Conservation (phyloP, 2,797 vertebrate species). For the Anisognathus igniventris region DNA sequence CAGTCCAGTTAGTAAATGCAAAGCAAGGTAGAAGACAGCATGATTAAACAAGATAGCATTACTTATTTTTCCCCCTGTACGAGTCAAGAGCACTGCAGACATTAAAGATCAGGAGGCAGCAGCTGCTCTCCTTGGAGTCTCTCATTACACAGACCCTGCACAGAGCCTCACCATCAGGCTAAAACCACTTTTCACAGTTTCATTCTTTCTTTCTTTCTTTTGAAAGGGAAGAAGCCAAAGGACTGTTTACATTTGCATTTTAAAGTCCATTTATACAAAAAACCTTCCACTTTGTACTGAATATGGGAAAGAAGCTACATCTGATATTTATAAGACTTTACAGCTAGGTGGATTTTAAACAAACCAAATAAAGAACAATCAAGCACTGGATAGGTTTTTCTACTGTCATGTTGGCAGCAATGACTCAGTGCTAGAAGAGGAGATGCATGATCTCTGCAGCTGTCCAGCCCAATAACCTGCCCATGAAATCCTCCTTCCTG, state of each 20-base stretch:
- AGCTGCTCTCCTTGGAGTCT: constrained; percentile 41
- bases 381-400: neutral
- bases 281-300: neutral
- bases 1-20: constrained; percentile 36
- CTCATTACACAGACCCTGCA: constrained; percentile 50
- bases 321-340: neutral
- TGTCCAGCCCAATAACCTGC: neutral
- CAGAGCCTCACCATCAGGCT: constrained; percentile 7
- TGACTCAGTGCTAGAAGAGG: neutral
- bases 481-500: neutral
- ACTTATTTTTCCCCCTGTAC: constrained; percentile 66
- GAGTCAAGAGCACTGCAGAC: constrained; percentile 30
- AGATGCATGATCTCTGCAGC: neutral
- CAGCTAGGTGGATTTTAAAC: neutral
- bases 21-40: constrained; percentile 65
- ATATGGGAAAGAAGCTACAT: neutral
- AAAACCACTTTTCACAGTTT: constrained; percentile 1
- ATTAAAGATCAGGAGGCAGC: constrained; percentile 63
- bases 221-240: neutral
- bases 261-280: neutral
- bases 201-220: neutral
- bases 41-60: constrained; percentile 70
- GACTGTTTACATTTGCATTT: neutral
- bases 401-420: neutral
- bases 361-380: neutral